Conservation (phyloP, 1,140 invertebrate species). For the Mya arenaria region DNA sequence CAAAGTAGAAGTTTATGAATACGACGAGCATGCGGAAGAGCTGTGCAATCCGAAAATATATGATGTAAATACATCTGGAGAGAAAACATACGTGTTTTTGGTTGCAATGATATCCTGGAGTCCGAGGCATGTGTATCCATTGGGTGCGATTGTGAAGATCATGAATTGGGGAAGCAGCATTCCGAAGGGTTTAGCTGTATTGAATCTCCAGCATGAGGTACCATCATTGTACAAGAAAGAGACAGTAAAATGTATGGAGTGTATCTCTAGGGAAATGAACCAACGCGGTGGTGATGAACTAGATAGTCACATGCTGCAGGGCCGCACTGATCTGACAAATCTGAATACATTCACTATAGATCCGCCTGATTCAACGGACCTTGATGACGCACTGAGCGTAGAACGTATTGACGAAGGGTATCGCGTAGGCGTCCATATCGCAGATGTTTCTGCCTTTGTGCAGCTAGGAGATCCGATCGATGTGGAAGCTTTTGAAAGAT, state of each 20-base stretch:
- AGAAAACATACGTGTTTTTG: constrained; percentile 25
- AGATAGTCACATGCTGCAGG: not conserved
- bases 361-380: constrained; percentile 98
- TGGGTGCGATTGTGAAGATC: constrained; percentile 45
- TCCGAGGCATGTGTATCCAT: constrained; percentile 36
- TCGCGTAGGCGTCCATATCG: constrained; percentile 76
- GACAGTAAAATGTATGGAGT: constrained; percentile 11
- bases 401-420: constrained; percentile 47
- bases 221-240: constrained; percentile 31
- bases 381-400: constrained; percentile 97
- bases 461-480: constrained; percentile 68
- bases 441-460: constrained; percentile 77
- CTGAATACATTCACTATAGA: constrained; percentile 92
- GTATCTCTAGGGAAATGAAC: not conserved
- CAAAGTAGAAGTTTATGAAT: constrained; percentile 43
- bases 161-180: not conserved
- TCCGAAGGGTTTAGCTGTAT: constrained; percentile 19
- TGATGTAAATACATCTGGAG: constrained; percentile 8
- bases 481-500: constrained; percentile 73
- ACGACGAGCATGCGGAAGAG: not conserved
- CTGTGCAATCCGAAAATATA: constrained; percentile 8
- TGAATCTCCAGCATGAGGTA: constrained; percentile 46
- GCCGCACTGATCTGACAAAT: constrained; percentile 86
- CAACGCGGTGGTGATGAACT: constrained; percentile 35
- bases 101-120: constrained; percentile 38